Evolutionary conservation across 1,140 invertebrate species (phyloP), one percentile per base, ranked within the genome.

Genomic region (Physella acuta): DNA sequence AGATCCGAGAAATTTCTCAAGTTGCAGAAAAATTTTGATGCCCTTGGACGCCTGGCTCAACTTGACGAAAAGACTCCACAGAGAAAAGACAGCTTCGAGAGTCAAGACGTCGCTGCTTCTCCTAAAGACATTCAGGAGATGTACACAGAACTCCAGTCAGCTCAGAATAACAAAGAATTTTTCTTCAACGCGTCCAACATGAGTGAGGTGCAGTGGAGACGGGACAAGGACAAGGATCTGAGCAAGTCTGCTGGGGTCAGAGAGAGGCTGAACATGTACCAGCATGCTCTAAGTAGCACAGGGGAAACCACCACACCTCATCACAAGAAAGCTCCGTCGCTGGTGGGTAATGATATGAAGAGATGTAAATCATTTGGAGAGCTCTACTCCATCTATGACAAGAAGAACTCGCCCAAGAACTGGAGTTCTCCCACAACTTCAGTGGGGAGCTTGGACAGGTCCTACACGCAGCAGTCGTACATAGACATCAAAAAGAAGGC

Each of bases 81-180:
- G 11, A 24, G 24, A 24, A 24, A 8, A 24, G 8, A 55, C 11
- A 30, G 20, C 24, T 5, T 8, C 1, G 87, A 88, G n/a, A 89
- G 91, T 70, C 91, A 93, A 83, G 89, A 90, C 73, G n/a, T n/a
- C n/a, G n/a, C n/a, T n/a, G n/a, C n/a, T n/a, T n/a, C n/a, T n/a
- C n/a, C n/a, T n/a, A n/a, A n/a, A n/a, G 92, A 92, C 2, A 91
- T 94, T 80, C 89, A 91, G 78, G 94, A 96, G 81, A 84, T 96
- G 55, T 89, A 91, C 70, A 87, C 86, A 52, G 93, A 94, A 84
- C 84, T 96, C 2, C 90, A 90, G 84, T 84, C 88, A 24, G 91
- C 91, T 16, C 92, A 95, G 79, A 90, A 88, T 71, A 91, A 94
- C 76, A 91, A 93, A 68, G 92, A 94, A 80, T 91, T 96, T 75